Evolutionary conservation across 1,140 invertebrate genomes (phyloP), one percentile per base, ranked within the genome.

Genomic region (Diprion similis): DNA sequence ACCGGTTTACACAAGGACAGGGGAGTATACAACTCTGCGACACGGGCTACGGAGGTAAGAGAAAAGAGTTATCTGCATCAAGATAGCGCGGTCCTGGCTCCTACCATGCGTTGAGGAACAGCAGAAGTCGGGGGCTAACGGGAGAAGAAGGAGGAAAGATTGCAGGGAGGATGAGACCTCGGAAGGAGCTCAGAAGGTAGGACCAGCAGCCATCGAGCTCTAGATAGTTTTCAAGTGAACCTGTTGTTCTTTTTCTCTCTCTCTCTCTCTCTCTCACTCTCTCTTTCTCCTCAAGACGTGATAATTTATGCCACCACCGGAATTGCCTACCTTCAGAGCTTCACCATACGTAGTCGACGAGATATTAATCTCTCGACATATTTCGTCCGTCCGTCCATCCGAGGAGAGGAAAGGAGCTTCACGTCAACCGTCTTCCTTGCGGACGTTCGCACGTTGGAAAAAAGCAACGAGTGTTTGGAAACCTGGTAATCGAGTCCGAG

Each of bases 51-150:
- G 51, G 51, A 59, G 51, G 51, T 59, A 59, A 59, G 51, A 59
- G 51, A 59, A 59, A 59, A 59, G 51, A 59, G 51, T 59, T 59
- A 59, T 59, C 51, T 59, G 51, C 51, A 59, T 59, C 51, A 59
- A 59, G 51, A 59, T 59, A 59, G 51, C 51, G 51, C 11, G 51
- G 11, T 17, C 51, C 51, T 13, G 51, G 51, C 24, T 37, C 24
- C 51, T 59, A 59, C 51, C 51, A 59, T 59, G 51, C 51, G 51
- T 8, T 59, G 8, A 8, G 51, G 51, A 59, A 59, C 51, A 17
- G 9, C 4, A 59, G 51, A 59, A 59, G 51, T 59, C 51, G n/a
- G 51, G 24, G 51, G 51, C 51, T 59, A 17, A 59, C 11, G 51
- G 51, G 3, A 17, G 51, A 15, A 4, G 51, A 15, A 59, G 51